phyloP scores from a whole-genome alignment of 2,113 vertebrate genomes.

The Amazona guildingii region DNA sequence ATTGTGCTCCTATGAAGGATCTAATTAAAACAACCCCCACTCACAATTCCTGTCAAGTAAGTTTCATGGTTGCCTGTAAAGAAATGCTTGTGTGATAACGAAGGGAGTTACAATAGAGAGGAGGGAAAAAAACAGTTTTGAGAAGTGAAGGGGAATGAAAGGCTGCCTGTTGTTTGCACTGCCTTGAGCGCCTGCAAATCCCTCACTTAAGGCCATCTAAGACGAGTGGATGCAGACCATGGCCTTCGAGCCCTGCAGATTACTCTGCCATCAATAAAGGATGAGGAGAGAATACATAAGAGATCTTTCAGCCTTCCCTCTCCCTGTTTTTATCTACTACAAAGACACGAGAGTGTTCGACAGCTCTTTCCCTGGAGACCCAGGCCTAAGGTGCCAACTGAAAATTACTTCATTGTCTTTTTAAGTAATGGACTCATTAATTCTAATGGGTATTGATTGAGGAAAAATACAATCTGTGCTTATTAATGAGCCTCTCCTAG shows the following conservation, averaged over 20 bases:
- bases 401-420: conserved; percentile 75
- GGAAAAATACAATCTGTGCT: conserved; percentile 71
- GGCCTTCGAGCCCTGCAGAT: conserved; percentile 73
- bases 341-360: conserved; percentile 33
- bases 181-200: conserved; percentile 82
- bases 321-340: conserved; percentile 44
- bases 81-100: background rate
- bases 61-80: background rate
- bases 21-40: background rate
- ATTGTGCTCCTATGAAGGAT: background rate
- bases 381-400: conserved; percentile 65
- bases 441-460: conserved; percentile 79
- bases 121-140: background rate
- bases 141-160: conserved; percentile 7
- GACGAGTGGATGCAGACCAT: conserved; percentile 77
- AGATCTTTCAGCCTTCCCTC: conserved; percentile 56
- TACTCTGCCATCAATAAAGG: conserved; percentile 81
- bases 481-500: conserved; percentile 70
- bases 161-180: conserved; percentile 68
- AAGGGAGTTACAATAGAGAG: background rate
- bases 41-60: background rate
- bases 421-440: conserved; percentile 74
- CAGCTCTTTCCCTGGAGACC: conserved; percentile 23
- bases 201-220: conserved; percentile 79
- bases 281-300: conserved; percentile 74